These are phyloP conservation scores for Charaxes varanes DNA, from an alignment of 1,140 invertebrate genomes.

Conservation along the genomic window DNA sequence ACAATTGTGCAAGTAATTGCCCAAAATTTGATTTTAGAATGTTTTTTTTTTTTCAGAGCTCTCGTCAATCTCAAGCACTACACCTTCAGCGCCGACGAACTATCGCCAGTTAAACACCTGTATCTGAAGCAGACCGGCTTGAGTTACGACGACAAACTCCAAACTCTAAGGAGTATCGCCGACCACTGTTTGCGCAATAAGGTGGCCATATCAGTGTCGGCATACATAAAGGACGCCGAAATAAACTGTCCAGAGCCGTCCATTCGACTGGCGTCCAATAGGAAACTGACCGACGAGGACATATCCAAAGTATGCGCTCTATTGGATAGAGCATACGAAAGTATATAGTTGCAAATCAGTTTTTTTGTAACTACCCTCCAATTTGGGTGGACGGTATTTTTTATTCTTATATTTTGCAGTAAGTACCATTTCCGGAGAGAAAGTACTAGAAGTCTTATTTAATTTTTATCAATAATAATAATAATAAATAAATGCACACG, in stretches of 20 bases:
- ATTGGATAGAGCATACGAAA: slow-evolving; percentile 60
- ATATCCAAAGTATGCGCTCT: slow-evolving; percentile 64
- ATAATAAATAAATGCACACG: no score
- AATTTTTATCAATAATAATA: no score
- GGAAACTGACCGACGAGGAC: slow-evolving; percentile 74
- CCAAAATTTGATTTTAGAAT: no score
- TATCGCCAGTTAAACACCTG: slow-evolving; percentile 89
- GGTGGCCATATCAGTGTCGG: slow-evolving; percentile 78
- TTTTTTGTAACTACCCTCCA: no score
- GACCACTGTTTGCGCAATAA: slow-evolving; percentile 77
- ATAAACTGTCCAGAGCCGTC: slow-evolving; percentile 77
- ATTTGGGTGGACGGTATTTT: no score
- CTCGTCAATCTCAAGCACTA: slow-evolving; percentile 72
- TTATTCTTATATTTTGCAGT: no score
- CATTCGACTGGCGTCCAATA: slow-evolving; percentile 78
- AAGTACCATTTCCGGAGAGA: no score
- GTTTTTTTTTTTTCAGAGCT: slow-evolving; percentile 45
- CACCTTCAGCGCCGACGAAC: slow-evolving; percentile 75
- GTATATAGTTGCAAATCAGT: no score
- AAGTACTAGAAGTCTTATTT: no score
- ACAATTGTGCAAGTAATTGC: no score
- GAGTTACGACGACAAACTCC: slow-evolving; percentile 71
- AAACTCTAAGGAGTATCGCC: slow-evolving; percentile 77
- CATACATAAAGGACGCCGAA: slow-evolving; percentile 79
- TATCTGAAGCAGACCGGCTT: slow-evolving; percentile 75